A percentile compares a stretch with the other conserved stretches of the same genome.
phyloP scores from a whole-genome alignment of 2,113 vertebrate species.

The Quiscalus mexicanus region DNA sequence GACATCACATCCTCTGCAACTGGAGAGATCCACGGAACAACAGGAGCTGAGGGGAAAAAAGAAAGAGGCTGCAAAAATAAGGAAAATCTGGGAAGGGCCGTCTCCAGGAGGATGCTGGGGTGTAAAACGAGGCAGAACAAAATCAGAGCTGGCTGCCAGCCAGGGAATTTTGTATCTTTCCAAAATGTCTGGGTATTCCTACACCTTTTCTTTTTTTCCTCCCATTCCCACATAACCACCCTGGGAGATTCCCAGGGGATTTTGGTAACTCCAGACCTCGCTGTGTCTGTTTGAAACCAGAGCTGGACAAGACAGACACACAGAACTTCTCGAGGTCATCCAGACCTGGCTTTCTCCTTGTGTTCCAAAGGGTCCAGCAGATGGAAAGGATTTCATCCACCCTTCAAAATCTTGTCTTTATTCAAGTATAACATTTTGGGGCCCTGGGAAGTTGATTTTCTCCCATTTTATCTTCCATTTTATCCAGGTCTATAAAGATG shows the following conservation, averaged over 20 bases:
- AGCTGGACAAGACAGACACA: background rate
- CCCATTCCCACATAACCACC: background rate
- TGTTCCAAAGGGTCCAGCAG: background rate
- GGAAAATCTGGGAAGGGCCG: background rate
- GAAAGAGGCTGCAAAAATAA: background rate
- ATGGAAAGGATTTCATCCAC: background rate
- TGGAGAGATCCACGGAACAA: background rate
- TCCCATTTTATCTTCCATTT: background rate
- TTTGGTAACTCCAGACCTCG: background rate
- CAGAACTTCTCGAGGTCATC: background rate
- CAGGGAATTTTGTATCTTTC: background rate
- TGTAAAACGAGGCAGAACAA: background rate
- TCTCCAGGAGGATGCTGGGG: background rate
- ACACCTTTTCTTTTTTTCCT: accelerated
- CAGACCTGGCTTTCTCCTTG: background rate
- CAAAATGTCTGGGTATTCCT: background rate
- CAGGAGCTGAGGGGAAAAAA: background rate
- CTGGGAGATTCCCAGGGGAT: background rate
- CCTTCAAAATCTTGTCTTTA: background rate
- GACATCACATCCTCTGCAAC: background rate
- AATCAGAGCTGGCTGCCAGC: background rate
- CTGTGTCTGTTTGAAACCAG: background rate
- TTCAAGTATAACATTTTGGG: background rate
- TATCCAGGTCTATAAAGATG: background rate
- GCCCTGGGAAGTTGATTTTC: background rate